phyloP scores from a whole-genome alignment of 2,113 vertebrate genomes.

The Zapus hudsonius region DNA sequence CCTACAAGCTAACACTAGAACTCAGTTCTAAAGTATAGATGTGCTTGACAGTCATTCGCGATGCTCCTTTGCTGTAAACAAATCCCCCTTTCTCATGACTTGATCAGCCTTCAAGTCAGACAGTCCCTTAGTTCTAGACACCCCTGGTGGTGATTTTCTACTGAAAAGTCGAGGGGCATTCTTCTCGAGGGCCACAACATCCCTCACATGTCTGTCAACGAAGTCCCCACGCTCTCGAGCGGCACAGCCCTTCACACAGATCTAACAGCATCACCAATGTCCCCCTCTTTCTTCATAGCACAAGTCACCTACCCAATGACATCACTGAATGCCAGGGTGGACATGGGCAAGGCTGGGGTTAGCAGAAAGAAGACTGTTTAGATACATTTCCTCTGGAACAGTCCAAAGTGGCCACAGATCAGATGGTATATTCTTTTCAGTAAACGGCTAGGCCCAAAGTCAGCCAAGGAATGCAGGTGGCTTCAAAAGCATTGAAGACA shows the following conservation, averaged over 20 bases:
- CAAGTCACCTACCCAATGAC: not conserved
- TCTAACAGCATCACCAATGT: not conserved
- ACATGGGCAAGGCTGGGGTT: not conserved
- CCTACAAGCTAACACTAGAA: not conserved
- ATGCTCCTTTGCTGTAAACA: not conserved
- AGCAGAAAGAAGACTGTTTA: not conserved
- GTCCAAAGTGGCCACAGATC: not conserved
- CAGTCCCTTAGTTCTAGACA: not conserved
- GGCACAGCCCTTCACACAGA: not conserved
- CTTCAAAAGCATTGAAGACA: not conserved
- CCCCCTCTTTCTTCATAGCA: not conserved
- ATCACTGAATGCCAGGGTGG: not conserved
- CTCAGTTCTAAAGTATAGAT: not conserved
- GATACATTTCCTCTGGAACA: not conserved
- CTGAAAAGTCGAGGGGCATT: not conserved
- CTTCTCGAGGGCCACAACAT: not conserved
- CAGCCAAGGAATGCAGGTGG: not conserved
- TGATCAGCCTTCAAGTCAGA: not conserved
- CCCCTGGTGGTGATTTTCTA: not conserved
- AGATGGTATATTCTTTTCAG: conserved; percentile 9
- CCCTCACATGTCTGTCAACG: not conserved
- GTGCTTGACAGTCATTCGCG: not conserved
- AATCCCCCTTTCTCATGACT: not conserved
- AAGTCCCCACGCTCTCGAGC: not conserved
- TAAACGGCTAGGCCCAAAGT: not conserved